A percentile compares a stretch with the other conserved stretches of the same genome.
Evolutionary conservation across 2,797 vertebrate genomes (phyloP).

Genomic region (Scleropages formosus): DNA sequence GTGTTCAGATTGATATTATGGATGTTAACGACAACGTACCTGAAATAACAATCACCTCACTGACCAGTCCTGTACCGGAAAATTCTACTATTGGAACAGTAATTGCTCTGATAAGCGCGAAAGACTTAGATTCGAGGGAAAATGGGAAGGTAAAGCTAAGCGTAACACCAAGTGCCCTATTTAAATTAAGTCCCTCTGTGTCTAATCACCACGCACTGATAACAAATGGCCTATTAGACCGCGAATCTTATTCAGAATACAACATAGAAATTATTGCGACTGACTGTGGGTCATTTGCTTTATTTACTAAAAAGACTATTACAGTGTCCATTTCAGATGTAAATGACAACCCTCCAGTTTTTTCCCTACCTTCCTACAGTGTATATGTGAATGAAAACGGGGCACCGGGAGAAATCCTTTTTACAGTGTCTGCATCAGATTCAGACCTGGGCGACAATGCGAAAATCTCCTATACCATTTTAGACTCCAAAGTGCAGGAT

Average conservation of each 20-base stretch:
- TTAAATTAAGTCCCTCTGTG: slow-evolving; percentile 60
- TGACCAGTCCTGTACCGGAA: slow-evolving; percentile 68
- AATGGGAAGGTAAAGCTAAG: slow-evolving; percentile 65
- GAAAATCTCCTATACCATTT: slow-evolving; percentile 66
- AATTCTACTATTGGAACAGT: slow-evolving; percentile 71
- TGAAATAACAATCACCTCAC: slow-evolving; percentile 74
- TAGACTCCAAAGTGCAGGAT: slow-evolving; percentile 62
- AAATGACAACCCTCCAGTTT: slow-evolving; percentile 76
- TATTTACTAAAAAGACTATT: slow-evolving; percentile 62
- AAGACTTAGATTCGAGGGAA: slow-evolving; percentile 64
- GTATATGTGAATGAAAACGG: slow-evolving; percentile 75
- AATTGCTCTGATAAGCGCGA: slow-evolving; percentile 67
- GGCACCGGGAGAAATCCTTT: slow-evolving; percentile 66
- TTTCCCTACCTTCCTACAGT: slow-evolving; percentile 61
- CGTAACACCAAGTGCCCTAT: slow-evolving; percentile 50
- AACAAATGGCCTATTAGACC: slow-evolving; percentile 59
- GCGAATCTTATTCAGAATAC: slow-evolving; percentile 57
- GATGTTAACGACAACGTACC: slow-evolving; percentile 80
- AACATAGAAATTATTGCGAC: slow-evolving; percentile 57
- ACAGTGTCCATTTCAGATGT: slow-evolving; percentile 65
- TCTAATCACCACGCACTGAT: slow-evolving; percentile 67
- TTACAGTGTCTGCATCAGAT: slow-evolving; percentile 69
- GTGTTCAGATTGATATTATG: slow-evolving; percentile 65
- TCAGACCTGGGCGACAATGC: slow-evolving; percentile 68
- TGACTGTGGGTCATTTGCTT: slow-evolving; percentile 62